Base-by-base conservation (phyloP, 2,888 invertebrate genomes). In the Digitonthophagus gazella region DNA sequence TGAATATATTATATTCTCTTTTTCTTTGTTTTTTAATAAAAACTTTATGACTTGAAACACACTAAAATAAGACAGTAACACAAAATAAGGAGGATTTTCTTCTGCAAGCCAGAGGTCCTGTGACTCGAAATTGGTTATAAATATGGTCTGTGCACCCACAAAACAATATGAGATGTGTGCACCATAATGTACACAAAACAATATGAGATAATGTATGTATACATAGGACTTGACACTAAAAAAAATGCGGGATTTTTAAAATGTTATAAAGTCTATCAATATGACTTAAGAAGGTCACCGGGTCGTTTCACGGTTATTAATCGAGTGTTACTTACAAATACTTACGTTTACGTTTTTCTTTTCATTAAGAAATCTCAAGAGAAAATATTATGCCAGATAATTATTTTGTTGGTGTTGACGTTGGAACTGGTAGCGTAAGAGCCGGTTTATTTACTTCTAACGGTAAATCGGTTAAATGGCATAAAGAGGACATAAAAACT, bases 401-500 rank as follows among this genome's bases (percentile, higher is more conserved):
- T 70, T 91, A 88, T 80, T 93, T 92, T 80, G 85, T 95, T 77
- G 95, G 95, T 69, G 93, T 97, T 8, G 98, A 98, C 84, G 96
- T 97, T 55, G 98, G 98, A 3, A 96, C 96, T 1, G 92, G 92
- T 11, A 96, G 97, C 84, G 95, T 89, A 0, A 85, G 98, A 73
- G 96, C 94, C 4, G 96, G 93, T 2, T 83, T 97, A 44, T 91
- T 96, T 2, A 84, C 87, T 67, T 82, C 85, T 3, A 81, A 84
- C 67, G 96, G 97, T 1, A 87, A 88, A 78, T 86, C 95, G 28
- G 72, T 89, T 3, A 86, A 87, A 72, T 84, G 87, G 58, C 85
- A 90, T 15, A 88, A 89, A 0, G 86, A 88, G 78, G 83, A 86
- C 61, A 91, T 94, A 19, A 83, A 87, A 80, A 93, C 92, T 11